Base-by-base conservation (phyloP, 92 coral and sea anemone species). In the Paramuricea clavata region DNA sequence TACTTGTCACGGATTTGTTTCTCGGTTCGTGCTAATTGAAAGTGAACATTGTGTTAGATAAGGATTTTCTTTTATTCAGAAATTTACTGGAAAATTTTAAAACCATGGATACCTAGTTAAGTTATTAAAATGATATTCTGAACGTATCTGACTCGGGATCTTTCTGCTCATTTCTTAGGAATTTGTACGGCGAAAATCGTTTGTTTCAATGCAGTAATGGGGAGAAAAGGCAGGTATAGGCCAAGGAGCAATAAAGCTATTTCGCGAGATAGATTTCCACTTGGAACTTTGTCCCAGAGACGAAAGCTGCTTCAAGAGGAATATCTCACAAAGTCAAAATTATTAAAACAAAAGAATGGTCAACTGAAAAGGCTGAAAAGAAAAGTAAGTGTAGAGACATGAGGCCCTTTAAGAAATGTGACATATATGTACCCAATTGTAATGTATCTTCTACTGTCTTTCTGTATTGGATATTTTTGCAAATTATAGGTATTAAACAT, bases 231-330 rank as follows among this genome's bases (percentile, higher is more conserved):
- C 19, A 41, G 89, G 1, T 33, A 80, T 34, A 80, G 90, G 76
- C 75, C 33, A 56, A 90, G 93, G 57, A 90, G 87, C 75, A 59
- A 81, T 62, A 90, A 65, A 54, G 84, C 90, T 26, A 86, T 80
- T 22, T 74, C 90, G 52, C 86, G 68, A 67, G 60, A 90, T 23
- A 89, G 71, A 49, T 85, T 89, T 81, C 90, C 90, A 36, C 30
- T 85, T 25, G 64, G 87, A 67, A 73, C 57, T 13, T 82, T 85
- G 59, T 81, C 92, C 41, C 78, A 74, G 54, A 41, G 83, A 74
- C 61, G 83, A 50, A 78, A 74, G 69, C 67, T 76, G 5, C 91
- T 88, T 71, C 32, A 62, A 27, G 88, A 82, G 49, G 84, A 82
- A 27, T 88, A 52, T 76, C 27, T 89, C 15, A 33, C 23, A 49